These are phyloP conservation scores for Coenonympha arcania DNA, from an alignment of 2,888 invertebrate species.

Conservation along the genomic window DNA sequence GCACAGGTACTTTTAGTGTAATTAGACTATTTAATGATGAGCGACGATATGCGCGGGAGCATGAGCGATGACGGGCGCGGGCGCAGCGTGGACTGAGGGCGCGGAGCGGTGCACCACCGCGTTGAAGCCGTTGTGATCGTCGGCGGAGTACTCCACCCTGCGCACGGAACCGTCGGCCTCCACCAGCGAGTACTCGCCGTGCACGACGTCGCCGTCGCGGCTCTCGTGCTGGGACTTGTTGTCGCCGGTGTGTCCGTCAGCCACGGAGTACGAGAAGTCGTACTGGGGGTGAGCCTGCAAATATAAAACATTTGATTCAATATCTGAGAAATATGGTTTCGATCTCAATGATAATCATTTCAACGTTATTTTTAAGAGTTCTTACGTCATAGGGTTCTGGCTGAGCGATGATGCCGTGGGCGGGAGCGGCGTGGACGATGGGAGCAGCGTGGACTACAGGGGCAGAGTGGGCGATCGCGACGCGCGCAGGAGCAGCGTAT, in stretches of 20 bases:
- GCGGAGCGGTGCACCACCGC: constrained; percentile 34
- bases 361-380: neutral
- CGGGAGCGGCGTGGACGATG: constrained; percentile 48
- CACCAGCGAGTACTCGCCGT: constrained; percentile 61
- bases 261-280: constrained; percentile 70
- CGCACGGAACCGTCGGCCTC: constrained; percentile 67
- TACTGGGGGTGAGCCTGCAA: constrained; percentile 67
- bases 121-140: constrained; percentile 53
- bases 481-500: constrained; percentile 35
- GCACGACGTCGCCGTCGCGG: constrained; percentile 73
- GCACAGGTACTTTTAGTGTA: neutral
- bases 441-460: constrained; percentile 30
- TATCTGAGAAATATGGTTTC: neutral
- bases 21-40: constrained; percentile 17
- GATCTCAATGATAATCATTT: neutral
- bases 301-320: neutral
- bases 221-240: constrained; percentile 71
- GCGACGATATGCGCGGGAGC: constrained; percentile 24
- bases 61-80: constrained; percentile 9
- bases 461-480: constrained; percentile 31
- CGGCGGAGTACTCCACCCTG: constrained; percentile 65
- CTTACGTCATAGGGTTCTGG: constrained; percentile 33
- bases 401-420: constrained; percentile 43
- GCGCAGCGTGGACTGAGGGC: constrained; percentile 32
- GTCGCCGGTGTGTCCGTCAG: constrained; percentile 74